Conservation (phyloP, 2,888 invertebrate species). For the Teleiodes luculella region DNA sequence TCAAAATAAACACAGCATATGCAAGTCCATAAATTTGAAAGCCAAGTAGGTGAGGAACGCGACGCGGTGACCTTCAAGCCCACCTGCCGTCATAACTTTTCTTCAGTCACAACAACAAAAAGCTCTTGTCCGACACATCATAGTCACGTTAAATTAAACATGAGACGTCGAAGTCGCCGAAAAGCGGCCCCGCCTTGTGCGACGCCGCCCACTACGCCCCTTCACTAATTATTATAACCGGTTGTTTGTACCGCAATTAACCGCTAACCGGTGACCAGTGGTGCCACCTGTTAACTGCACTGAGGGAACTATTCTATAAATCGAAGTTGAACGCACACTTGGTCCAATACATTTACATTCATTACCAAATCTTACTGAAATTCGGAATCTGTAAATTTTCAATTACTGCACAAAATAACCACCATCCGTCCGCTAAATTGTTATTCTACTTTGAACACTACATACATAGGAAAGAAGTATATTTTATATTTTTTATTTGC, state of each 20-base stretch:
- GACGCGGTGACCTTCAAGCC: background rate
- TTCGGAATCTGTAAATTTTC: no score
- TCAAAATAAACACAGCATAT: background rate
- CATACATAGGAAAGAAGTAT: no score
- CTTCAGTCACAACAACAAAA: slow-evolving; percentile 6
- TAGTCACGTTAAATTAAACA: slow-evolving; percentile 35
- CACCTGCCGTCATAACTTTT: slow-evolving; percentile 13
- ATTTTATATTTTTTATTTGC: no score
- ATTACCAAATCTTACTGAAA: no score
- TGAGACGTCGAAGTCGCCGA: slow-evolving; percentile 40
- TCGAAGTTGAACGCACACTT: background rate
- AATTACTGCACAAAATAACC: no score
- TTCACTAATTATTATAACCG: slow-evolving; percentile 74
- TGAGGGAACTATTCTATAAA: background rate
- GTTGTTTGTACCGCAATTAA: slow-evolving; percentile 71
- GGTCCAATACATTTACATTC: no score
- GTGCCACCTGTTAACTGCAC: slow-evolving; percentile 61
- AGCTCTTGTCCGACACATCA: slow-evolving; percentile 15
- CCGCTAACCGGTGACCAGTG: slow-evolving; percentile 42
- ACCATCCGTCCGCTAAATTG: no score
- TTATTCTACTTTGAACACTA: no score
- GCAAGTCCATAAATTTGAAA: slow-evolving; percentile 4
- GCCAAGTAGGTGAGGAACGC: background rate
- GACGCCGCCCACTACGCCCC: slow-evolving; percentile 65
- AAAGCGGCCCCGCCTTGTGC: slow-evolving; percentile 48